phyloP scores from a whole-genome alignment of 2,113 vertebrate genomes.

The Pseudopipra pipra region DNA sequence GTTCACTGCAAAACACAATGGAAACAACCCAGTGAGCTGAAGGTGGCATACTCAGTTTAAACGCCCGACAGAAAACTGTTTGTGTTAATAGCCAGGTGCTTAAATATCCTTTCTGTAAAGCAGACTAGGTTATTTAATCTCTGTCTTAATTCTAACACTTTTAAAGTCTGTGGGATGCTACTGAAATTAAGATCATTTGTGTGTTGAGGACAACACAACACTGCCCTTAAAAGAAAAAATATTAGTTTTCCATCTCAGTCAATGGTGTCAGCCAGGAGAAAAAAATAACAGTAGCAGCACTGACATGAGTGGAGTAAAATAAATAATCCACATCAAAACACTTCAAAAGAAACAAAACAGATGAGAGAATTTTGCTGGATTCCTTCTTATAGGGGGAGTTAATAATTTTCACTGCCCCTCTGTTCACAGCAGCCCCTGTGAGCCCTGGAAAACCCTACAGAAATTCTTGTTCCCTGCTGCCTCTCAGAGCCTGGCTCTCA shows the following conservation, averaged over 20 bases:
- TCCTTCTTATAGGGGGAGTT: not conserved
- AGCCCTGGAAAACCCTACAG: not conserved
- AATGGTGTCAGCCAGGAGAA: not conserved
- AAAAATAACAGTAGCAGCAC: not conserved
- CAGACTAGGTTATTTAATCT: not conserved
- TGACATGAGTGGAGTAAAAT: not conserved
- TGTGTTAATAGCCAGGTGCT: not conserved
- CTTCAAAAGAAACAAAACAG: not conserved
- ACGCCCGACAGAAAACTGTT: accelerated
- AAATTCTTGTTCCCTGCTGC: accelerated
- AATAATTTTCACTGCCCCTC: not conserved
- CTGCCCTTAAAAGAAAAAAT: not conserved
- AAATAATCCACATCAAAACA: not conserved
- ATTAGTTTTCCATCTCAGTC: not conserved
- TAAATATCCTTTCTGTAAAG: not conserved
- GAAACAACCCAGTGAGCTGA: not conserved
- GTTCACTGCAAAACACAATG: not conserved
- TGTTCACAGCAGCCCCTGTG: not conserved
- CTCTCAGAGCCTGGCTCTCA: not conserved
- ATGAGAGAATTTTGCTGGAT: not conserved
- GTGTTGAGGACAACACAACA: not conserved
- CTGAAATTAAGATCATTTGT: not conserved
- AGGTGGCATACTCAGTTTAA: not conserved
- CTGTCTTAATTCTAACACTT: not conserved
- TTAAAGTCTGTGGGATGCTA: not conserved